A percentile compares a stretch with the other conserved stretches of the same genome.
These are phyloP conservation scores for Phymanthus crucifer DNA, from an alignment of 92 coral and sea anemone species.

Conservation along the genomic window DNA sequence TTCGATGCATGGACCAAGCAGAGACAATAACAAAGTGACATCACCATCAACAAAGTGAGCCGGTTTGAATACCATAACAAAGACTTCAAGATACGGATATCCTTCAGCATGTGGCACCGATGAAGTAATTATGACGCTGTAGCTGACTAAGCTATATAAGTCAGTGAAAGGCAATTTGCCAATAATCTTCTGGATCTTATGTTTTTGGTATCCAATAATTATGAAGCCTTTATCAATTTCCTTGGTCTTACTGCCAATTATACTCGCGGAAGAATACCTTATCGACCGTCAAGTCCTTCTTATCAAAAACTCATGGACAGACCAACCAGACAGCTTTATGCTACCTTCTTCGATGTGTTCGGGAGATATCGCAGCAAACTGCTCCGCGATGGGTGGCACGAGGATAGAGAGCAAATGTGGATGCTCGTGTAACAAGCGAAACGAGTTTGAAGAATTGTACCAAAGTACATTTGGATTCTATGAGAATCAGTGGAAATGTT, in stretches of 20 bases:
- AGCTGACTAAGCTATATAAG: not conserved
- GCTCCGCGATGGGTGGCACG: not conserved
- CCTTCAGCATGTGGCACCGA: not conserved
- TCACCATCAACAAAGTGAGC: not conserved
- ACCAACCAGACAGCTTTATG: not conserved
- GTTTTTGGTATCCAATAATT: not conserved
- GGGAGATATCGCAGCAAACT: not conserved
- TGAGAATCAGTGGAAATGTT: not conserved
- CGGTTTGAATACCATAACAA: not conserved
- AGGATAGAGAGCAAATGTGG: not conserved
- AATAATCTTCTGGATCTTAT: not conserved
- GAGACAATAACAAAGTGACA: not conserved
- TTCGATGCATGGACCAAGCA: not conserved
- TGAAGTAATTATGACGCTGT: not conserved
- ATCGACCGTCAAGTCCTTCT: not conserved
- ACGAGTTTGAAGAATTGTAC: not conserved
- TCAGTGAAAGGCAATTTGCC: not conserved
- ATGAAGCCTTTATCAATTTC: not conserved
- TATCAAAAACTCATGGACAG: not conserved
- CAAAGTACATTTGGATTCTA: slow-evolving; percentile 5
- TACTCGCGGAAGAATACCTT: not conserved
- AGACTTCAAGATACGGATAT: not conserved
- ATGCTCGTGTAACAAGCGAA: not conserved
- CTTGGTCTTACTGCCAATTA: not conserved
- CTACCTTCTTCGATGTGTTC: not conserved